Conservation (phyloP, 2,113 vertebrate genomes). For the Trichomycterus rosablanca region DNA sequence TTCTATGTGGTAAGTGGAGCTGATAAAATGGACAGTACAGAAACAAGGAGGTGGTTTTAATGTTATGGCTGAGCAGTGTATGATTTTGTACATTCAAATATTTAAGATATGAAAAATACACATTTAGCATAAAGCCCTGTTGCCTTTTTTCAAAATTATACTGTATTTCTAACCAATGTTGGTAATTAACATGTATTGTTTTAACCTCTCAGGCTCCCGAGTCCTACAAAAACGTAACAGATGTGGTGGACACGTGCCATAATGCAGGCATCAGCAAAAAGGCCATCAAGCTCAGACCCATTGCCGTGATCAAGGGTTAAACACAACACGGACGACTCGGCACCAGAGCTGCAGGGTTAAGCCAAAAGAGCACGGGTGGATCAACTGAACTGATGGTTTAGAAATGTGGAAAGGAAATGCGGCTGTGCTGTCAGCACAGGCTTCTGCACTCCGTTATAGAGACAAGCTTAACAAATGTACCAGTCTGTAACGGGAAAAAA, state of each 20-base stretch:
- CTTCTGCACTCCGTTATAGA: not conserved
- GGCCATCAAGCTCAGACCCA: slow-evolving; percentile 93
- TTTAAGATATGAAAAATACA: too few relatives aligned
- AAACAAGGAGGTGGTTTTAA: too few relatives aligned
- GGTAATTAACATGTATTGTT: not conserved
- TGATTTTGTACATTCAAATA: too few relatives aligned
- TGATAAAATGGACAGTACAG: too few relatives aligned
- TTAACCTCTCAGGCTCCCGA: slow-evolving; percentile 79
- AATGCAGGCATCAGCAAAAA: slow-evolving; percentile 96
- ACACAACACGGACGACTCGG: slow-evolving; percentile 8
- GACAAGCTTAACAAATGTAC: too few relatives aligned
- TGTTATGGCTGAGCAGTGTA: too few relatives aligned
- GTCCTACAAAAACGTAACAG: slow-evolving; percentile 96
- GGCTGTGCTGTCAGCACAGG: not conserved
- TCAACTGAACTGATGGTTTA: not conserved
- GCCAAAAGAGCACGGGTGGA: not conserved
- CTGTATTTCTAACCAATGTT: too few relatives aligned
- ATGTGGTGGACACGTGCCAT: slow-evolving; percentile 95
- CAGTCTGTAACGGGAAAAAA: too few relatives aligned
- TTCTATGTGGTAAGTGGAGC: too few relatives aligned
- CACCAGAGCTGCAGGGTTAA: not conserved
- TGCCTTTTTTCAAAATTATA: too few relatives aligned
- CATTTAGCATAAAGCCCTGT: too few relatives aligned
- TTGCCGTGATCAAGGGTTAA: slow-evolving; percentile 96
- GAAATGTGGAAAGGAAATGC: not conserved